phyloP scores from a whole-genome alignment of 2,113 vertebrate species.

The Sapajus apella region DNA sequence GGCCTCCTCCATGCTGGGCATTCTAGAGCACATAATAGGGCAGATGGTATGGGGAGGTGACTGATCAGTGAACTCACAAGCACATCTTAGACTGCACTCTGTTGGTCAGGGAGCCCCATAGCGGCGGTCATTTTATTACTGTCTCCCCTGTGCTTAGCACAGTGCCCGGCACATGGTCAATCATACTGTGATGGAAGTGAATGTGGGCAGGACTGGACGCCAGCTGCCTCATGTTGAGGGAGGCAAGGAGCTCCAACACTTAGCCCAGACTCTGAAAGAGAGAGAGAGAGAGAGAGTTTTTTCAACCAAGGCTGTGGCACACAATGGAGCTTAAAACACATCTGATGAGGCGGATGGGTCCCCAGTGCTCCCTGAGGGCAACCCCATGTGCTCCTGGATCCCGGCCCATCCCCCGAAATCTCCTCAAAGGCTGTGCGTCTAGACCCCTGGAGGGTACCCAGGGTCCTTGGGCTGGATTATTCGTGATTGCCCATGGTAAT shows the following conservation, averaged over 20 bases:
- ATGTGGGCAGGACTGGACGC: not conserved
- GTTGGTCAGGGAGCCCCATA: not conserved
- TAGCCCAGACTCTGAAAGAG: not conserved
- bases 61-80: not conserved
- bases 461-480: not conserved
- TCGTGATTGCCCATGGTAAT: not conserved
- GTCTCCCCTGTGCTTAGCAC: not conserved
- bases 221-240: not conserved
- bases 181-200: fast-evolving
- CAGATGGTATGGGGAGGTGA: not conserved
- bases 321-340: not conserved
- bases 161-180: not conserved
- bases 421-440: not conserved
- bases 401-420: not conserved
- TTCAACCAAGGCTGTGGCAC: not conserved
- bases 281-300: too few species aligned
- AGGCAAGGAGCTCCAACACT: not conserved
- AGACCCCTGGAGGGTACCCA: not conserved
- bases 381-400: not conserved
- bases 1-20: not conserved
- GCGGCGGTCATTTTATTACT: fast-evolving
- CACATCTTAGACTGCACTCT: not conserved
- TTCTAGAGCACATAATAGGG: not conserved
- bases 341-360: not conserved
- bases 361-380: not conserved